Base-by-base conservation (phyloP, 2,797 vertebrate species). In the Molossus alvarezi region DNA sequence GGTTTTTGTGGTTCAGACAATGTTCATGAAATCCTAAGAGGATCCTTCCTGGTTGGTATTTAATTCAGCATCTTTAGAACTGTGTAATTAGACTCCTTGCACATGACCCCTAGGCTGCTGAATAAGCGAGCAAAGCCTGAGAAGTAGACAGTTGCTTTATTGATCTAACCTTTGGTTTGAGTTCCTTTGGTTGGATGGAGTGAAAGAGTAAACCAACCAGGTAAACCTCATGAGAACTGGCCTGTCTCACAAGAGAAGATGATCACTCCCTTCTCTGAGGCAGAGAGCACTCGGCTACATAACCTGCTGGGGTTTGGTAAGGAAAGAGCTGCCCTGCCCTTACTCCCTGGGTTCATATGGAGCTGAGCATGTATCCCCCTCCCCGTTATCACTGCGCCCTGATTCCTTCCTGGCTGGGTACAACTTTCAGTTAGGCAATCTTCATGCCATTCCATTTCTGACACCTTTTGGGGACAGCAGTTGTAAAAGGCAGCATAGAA, bases 341-440 rank as follows among this genome's bases (percentile, higher is more conserved):
- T 2, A 60, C 9, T 15, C 9, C 4, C 21, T 48, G 6, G 4
- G 3, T 9, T 58, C 29, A 6, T 72, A 1, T 9, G 12, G 20
- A 45, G 9, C 9, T 76, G 11, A 84, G 12, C 1, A 51, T 6
- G 0, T 1, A 18, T 23, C 0, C 9, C 6, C 13, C 6, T 58
- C 13, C 0, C n/a, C 10, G 57, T 53, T 21, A 14, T 55, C 41
- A 41, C 14, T 77, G 6, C 15, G 1, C 23, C 41, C 15, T 51
- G 21, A 77, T 6, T 90, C 1, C 12, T n/a, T 65, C 27, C 51
- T 60, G 8, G 1, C 29, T 87, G 20, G 17, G 1, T 13, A 75
- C 3, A 76, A 48, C 3, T 93, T 53, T 11, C 33, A 86, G 1
- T 5, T n/a, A 48, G 0, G 29, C 1, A 48, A 51, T 60, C 13